Percentiles rank a stretch among this genome's conserved stretches.
Evolutionary conservation across 1,140 invertebrate species (phyloP).

Genomic region (Berghia stephanieae): DNA sequence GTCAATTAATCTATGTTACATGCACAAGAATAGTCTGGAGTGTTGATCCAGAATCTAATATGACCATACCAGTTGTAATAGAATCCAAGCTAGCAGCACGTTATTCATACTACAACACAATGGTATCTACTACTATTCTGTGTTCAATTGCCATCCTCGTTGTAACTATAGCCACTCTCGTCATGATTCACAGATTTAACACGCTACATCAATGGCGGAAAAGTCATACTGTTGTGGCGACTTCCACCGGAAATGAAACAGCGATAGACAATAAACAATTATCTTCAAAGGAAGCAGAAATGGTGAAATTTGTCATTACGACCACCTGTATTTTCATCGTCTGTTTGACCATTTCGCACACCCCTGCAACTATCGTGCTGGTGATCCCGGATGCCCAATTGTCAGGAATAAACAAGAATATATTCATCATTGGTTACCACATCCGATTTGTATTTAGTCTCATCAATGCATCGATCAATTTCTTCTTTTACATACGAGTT

Average conservation of each 20-base stretch:
- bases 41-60: background rate
- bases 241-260: background rate
- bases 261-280: background rate
- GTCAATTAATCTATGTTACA: background rate
- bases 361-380: background rate
- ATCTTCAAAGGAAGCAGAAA: background rate
- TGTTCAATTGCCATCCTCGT: background rate
- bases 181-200: background rate
- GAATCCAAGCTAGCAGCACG: background rate
- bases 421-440: background rate
- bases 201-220: background rate
- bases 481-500: conserved; percentile 4
- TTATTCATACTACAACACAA: background rate
- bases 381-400: background rate
- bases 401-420: background rate
- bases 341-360: background rate
- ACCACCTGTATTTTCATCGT: background rate
- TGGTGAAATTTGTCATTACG: background rate
- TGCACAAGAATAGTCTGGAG: background rate
- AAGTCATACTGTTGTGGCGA: background rate
- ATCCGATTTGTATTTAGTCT: background rate
- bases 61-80: background rate
- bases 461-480: background rate
- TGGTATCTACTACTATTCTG: background rate
- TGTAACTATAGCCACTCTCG: background rate